Percentiles rank a stretch among this genome's conserved stretches.
These are phyloP conservation scores for Nicator chloris DNA, from an alignment of 2,113 vertebrate genomes.

Conservation along the genomic window DNA sequence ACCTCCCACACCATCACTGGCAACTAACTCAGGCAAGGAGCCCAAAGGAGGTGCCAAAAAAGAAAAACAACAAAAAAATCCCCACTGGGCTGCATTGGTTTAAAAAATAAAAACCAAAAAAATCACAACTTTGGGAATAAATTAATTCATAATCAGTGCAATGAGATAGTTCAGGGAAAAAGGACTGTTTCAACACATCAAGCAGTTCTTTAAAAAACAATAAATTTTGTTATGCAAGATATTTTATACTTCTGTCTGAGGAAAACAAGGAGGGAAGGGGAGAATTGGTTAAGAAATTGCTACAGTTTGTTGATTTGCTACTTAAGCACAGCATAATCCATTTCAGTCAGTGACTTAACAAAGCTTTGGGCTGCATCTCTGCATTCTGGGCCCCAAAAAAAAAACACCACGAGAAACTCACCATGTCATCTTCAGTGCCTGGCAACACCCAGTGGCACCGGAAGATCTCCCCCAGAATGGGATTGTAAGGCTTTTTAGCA, in stretches of 20 bases:
- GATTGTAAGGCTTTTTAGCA: constrained; percentile 99
- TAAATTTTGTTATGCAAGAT: not conserved
- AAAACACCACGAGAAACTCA: constrained; percentile 49
- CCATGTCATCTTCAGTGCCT: constrained; percentile 77
- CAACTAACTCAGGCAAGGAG: not conserved
- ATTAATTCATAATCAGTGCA: not conserved
- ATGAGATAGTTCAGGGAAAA: not conserved
- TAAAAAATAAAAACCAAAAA: not conserved
- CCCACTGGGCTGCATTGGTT: not conserved
- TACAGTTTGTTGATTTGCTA: not conserved
- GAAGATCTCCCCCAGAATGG: constrained; percentile 96
- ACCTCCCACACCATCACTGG: not conserved
- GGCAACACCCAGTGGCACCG: constrained; percentile 94
- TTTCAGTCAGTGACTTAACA: not conserved
- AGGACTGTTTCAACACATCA: not conserved
- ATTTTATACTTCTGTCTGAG: not conserved
- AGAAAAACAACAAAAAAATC: not conserved
- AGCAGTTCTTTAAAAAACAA: not conserved
- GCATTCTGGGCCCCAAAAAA: not conserved
- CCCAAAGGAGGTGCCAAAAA: not conserved
- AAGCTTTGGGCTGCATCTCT: not conserved
- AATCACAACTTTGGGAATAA: not conserved
- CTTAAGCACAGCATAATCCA: not conserved
- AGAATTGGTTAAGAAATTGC: not conserved
- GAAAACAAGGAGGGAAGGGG: not conserved